These are phyloP conservation scores for Enteromius fasciolatus DNA, from an alignment of 2,797 vertebrate genomes.

Conservation along the genomic window DNA sequence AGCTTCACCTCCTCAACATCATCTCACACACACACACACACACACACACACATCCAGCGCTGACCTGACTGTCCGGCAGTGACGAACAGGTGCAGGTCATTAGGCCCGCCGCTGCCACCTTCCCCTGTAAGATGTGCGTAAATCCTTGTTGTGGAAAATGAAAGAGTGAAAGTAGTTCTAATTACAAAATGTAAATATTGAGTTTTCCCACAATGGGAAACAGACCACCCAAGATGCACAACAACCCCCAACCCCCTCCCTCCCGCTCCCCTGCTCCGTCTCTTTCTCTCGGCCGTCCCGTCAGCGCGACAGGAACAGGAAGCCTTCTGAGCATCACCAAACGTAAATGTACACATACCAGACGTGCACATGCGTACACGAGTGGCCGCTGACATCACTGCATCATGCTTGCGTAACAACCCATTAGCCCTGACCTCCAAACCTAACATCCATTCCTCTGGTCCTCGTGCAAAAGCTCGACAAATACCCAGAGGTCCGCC, in stretches of 20 bases:
- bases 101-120: slow-evolving; percentile 59
- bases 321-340: slow-evolving; percentile 67
- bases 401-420: background rate
- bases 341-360: slow-evolving; percentile 68
- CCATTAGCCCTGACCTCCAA: background rate
- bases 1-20: background rate
- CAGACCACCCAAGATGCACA: slow-evolving; percentile 87
- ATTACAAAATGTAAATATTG: slow-evolving; percentile 90
- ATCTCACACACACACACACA: slow-evolving; percentile 22
- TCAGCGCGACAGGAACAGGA: slow-evolving; percentile 71
- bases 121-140: slow-evolving; percentile 69
- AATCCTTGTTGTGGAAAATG: slow-evolving; percentile 80
- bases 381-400: background rate
- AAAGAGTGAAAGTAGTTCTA: slow-evolving; percentile 84
- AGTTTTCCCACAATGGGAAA: slow-evolving; percentile 86
- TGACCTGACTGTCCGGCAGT: background rate
- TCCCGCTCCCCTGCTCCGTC: slow-evolving; percentile 56
- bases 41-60: background rate
- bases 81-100: slow-evolving; percentile 76
- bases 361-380: slow-evolving; percentile 25
- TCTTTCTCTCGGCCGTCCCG: slow-evolving; percentile 62
- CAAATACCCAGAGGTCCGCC: background rate
- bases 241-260: slow-evolving; percentile 72
- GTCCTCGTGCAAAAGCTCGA: background rate
- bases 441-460: background rate